Percentiles rank a stretch among this genome's conserved stretches.
These are phyloP conservation scores for Sebastes vulpes DNA, from an alignment of 2,797 vertebrate species.

Conservation along the genomic window DNA sequence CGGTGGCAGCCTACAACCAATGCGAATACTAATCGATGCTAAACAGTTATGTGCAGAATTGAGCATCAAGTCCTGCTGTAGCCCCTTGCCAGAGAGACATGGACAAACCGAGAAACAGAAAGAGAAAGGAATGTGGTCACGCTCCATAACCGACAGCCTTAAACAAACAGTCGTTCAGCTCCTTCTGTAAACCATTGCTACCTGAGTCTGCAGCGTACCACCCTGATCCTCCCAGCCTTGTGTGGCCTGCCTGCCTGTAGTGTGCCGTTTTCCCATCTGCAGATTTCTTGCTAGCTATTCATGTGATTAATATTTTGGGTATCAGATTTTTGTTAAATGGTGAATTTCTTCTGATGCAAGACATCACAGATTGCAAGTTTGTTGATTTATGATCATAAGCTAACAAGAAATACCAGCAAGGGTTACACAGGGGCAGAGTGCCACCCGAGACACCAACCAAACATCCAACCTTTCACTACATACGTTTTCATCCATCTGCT, in stretches of 20 bases:
- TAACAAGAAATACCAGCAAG: background rate
- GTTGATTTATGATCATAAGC: background rate
- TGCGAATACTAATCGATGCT: background rate
- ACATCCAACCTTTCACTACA: background rate
- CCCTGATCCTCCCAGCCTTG: background rate
- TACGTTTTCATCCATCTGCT: background rate
- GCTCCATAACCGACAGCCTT: conserved; percentile 56
- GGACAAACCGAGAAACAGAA: background rate
- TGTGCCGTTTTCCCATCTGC: background rate
- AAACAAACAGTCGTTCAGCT: conserved; percentile 62
- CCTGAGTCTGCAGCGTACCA: conserved; percentile 7
- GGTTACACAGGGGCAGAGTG: background rate
- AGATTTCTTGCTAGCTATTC: background rate
- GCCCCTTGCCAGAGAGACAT: background rate
- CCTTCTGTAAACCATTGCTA: conserved; percentile 50
- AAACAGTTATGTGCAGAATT: background rate
- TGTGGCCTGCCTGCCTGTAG: background rate
- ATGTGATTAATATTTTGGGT: background rate
- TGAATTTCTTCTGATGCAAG: background rate
- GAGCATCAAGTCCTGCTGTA: background rate
- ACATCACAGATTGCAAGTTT: background rate
- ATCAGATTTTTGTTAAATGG: background rate
- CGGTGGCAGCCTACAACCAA: background rate
- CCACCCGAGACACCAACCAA: no score
- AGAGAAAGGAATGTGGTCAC: conserved; percentile 44